phyloP scores from a whole-genome alignment of 2,113 vertebrate species.

The Ondatra zibethicus region DNA sequence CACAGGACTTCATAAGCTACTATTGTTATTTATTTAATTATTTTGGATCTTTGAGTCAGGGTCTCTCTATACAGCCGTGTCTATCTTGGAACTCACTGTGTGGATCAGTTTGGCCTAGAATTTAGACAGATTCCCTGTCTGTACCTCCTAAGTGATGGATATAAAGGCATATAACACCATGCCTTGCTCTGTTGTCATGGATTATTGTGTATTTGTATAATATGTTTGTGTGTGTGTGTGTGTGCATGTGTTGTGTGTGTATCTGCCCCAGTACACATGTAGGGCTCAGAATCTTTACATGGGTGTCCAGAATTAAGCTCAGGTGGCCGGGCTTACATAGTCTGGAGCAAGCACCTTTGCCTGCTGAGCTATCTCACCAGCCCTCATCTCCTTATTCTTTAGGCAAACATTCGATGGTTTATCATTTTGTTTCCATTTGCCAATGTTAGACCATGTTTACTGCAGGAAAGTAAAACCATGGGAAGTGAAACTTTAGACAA shows the following conservation, averaged over 20 bases:
- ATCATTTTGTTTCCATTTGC: neutral
- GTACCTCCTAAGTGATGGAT: neutral
- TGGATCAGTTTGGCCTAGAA: neutral
- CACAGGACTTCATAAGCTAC: neutral
- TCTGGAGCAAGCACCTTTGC: neutral
- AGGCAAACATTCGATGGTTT: neutral
- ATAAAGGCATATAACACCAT: neutral
- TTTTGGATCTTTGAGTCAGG: neutral
- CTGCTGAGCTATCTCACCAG: neutral
- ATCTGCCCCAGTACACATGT: neutral
- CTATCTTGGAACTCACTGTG: neutral
- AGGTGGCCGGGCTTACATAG: neutral
- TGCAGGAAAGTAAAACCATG: neutral
- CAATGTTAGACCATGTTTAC: neutral
- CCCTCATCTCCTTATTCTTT: neutral
- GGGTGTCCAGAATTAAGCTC: neutral
- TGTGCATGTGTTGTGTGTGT: neutral
- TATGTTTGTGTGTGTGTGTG: neutral
- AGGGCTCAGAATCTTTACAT: neutral
- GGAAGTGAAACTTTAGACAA: neutral
- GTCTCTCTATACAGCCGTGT: neutral
- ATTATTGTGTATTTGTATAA: neutral
- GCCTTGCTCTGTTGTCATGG: neutral
- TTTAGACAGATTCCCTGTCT: neutral
- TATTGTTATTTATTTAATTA: neutral